A percentile compares a stretch with the other conserved stretches of the same genome.
These are phyloP conservation scores for Chelmon rostratus DNA, from an alignment of 2,797 vertebrate genomes.

Conservation along the genomic window DNA sequence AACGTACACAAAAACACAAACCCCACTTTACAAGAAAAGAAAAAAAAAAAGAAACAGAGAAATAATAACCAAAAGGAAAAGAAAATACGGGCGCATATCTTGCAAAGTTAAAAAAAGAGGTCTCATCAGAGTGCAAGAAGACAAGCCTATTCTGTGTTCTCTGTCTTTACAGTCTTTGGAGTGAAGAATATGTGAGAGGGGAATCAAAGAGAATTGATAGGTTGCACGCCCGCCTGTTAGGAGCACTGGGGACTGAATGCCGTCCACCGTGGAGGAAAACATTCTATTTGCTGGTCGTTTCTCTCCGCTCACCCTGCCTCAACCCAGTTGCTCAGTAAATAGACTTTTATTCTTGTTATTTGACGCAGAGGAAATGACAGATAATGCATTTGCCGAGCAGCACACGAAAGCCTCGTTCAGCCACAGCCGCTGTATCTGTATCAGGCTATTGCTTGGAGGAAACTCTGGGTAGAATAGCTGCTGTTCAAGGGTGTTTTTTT, in stretches of 20 bases:
- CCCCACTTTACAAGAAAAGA: conserved; percentile 53
- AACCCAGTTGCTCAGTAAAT: conserved; percentile 67
- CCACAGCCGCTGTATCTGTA: conserved; percentile 50
- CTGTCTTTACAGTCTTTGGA: conserved; percentile 67
- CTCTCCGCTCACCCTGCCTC: conserved; percentile 53
- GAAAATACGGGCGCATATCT: conserved; percentile 39
- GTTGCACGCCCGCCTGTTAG: conserved; percentile 64
- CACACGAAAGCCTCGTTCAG: conserved; percentile 65
- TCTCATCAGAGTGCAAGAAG: conserved; percentile 59
- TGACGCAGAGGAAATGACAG: conserved; percentile 72
- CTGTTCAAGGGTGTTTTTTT: conserved; percentile 15
- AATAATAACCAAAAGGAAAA: conserved; percentile 4
- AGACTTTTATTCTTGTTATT: conserved; percentile 78
- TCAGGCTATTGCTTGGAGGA: conserved; percentile 43
- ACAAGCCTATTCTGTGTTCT: conserved; percentile 61
- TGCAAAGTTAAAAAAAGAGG: conserved; percentile 62
- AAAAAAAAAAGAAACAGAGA: conserved; percentile 15
- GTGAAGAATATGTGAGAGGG: conserved; percentile 65
- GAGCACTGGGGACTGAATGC: conserved; percentile 69
- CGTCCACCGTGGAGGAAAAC: conserved; percentile 66
- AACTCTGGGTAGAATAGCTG: conserved; percentile 36
- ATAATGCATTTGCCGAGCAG: conserved; percentile 71
- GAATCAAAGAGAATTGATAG: conserved; percentile 78
- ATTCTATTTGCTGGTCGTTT: conserved; percentile 67
- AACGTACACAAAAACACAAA: conserved; percentile 57